Base-by-base conservation (phyloP, 23 tunicate genomes). In the Oikopleura albicans region DNA sequence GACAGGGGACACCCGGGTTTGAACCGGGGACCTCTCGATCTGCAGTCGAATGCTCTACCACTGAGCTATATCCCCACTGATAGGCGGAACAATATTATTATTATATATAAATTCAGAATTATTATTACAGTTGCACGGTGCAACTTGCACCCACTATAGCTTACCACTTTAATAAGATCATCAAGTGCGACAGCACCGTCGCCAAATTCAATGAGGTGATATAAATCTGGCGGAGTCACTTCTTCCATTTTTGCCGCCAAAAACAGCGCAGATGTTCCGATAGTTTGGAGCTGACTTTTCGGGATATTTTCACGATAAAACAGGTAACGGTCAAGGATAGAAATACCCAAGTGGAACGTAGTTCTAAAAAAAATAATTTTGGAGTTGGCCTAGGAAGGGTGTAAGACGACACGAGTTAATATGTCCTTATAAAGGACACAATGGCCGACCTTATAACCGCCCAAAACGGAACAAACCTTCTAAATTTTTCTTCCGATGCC, bases 21-120 rank as follows among this genome's bases (percentile, higher is more conserved):
- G 89, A 87, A 87, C 89, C 89, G 66, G 89, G 89, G 89, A 87
- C 89, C 89, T 84, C 89, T 87, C 89, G 89, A 87, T 87, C 86
- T 87, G 89, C 89, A 87, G 89, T 87, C 89, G 89, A 84, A 84
- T 84, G 89, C 89, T 87, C 89, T 87, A 87, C 89, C 89, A 87
- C 89, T 87, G 89, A 87, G 89, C 89, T 87, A 87, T 87, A 87
- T 84, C 89, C 89, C 89, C 89, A 66, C 83, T 39, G 39, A 33
- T 1, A 28, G 31, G 1, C 85, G 35, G 22, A 35, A 33, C 1
- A 29, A 40, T 4, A 12, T 36, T 1, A 1, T 49, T 49, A 8
- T 8, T 49, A 49, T 8, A 49, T 49, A 8, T 8, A 49, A 49
- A 8, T 49, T 49, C 22, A 49, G 59, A 49, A 49, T 8, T 8